Evolutionary conservation across 2,888 invertebrate species (phyloP).

Genomic region (Polia nebulosa): DNA sequence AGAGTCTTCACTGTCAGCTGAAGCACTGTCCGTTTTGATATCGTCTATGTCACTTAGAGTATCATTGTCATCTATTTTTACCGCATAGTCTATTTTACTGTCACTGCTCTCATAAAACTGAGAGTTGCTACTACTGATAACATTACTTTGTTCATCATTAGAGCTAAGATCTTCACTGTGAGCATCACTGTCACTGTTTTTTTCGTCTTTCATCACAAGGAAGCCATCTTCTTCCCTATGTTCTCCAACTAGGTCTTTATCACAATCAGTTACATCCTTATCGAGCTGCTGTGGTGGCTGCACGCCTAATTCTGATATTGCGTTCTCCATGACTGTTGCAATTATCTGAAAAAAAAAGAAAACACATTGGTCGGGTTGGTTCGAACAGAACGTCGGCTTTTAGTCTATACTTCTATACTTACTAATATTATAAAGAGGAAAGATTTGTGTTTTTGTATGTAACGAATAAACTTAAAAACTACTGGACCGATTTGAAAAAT

Average conservation of each 20-base stretch:
- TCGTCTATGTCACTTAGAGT: constrained; percentile 89
- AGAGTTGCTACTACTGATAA: constrained; percentile 84
- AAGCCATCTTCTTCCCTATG: constrained; percentile 71
- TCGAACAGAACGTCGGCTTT: background rate
- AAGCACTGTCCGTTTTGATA: constrained; percentile 89
- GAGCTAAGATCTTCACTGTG: constrained; percentile 85
- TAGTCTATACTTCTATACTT: too few species aligned
- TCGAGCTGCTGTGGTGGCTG: constrained; percentile 59
- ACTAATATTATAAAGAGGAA: too few species aligned
- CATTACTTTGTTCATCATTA: constrained; percentile 85
- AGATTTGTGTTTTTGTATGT: too few species aligned
- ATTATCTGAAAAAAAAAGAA: constrained; percentile 76
- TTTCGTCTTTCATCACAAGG: constrained; percentile 80
- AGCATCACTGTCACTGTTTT: constrained; percentile 84
- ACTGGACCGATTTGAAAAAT: too few species aligned
- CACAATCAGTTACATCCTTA: constrained; percentile 59
- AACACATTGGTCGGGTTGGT: background rate
- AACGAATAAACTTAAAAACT: too few species aligned
- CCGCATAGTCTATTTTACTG: constrained; percentile 87
- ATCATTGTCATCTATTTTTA: constrained; percentile 89
- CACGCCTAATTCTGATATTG: constrained; percentile 53
- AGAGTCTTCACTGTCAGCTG: constrained; percentile 92
- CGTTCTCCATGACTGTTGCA: constrained; percentile 73
- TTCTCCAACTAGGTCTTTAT: constrained; percentile 65
- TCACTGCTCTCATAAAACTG: constrained; percentile 90